Evolutionary conservation across 1,140 invertebrate genomes (phyloP).

Genomic region (Pollicipes pollicipes): DNA sequence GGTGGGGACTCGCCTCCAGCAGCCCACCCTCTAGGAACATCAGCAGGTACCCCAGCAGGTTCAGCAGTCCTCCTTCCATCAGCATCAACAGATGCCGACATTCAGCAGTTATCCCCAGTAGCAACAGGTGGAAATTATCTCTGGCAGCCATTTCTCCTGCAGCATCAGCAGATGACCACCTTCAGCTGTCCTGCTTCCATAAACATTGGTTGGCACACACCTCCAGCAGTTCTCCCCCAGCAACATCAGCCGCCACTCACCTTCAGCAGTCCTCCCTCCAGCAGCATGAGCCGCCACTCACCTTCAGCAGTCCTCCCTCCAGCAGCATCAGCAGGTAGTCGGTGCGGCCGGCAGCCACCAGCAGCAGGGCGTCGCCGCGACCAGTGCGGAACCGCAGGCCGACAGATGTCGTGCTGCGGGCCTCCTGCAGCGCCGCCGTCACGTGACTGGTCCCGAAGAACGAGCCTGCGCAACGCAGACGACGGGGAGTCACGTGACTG

Average conservation of each 20-base stretch:
- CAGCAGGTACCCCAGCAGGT: conserved; percentile 35
- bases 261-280: too few species aligned
- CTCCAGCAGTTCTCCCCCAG: too few species aligned
- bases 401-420: conserved; percentile 69
- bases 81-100: conserved; percentile 72
- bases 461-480: conserved; percentile 50
- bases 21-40: too few species aligned
- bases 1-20: too few species aligned
- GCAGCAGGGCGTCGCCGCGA: conserved; percentile 64
- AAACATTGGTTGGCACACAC: too few species aligned
- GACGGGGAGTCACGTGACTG: too few species aligned
- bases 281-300: conserved; percentile 24
- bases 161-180: too few species aligned
- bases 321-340: conserved; percentile 80
- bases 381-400: conserved; percentile 62
- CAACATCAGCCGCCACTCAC: too few species aligned
- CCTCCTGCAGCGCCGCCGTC: conserved; percentile 73
- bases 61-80: conserved; percentile 47
- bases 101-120: too few species aligned
- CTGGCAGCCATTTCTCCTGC: too few species aligned
- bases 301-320: conserved; percentile 48
- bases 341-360: conserved; percentile 73
- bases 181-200: too few species aligned
- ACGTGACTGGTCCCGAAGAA: conserved; percentile 90
- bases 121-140: too few species aligned